These are phyloP conservation scores for Luperina nickerlii DNA, from an alignment of 2,888 invertebrate genomes.

Conservation along the genomic window DNA sequence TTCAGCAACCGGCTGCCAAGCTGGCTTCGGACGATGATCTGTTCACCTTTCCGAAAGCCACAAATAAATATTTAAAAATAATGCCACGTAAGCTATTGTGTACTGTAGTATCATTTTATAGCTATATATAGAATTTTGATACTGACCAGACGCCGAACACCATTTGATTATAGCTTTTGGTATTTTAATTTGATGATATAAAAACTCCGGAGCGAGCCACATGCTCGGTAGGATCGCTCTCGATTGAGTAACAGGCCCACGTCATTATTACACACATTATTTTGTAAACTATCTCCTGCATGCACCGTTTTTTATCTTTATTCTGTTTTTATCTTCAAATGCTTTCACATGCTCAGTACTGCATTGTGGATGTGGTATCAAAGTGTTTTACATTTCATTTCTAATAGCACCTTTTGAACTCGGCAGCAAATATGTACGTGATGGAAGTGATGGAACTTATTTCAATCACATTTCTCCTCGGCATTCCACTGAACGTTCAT, in stretches of 20 bases:
- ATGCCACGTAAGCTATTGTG: conserved; percentile 70
- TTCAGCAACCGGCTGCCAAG: conserved; percentile 57
- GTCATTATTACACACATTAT: conserved; percentile 59
- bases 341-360: conserved; percentile 41
- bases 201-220: conserved; percentile 66
- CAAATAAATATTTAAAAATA: conserved; percentile 69
- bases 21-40: conserved; percentile 61
- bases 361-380: conserved; percentile 23
- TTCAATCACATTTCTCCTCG: conserved; percentile 50
- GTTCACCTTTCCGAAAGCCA: conserved; percentile 64
- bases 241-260: conserved; percentile 63
- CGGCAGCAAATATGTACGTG: conserved; percentile 13
- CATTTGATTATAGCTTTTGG: conserved; percentile 72
- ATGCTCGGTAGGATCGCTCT: conserved; percentile 45
- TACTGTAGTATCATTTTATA: conserved; percentile 68
- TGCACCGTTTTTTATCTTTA: conserved; percentile 44
- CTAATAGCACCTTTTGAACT: conserved; percentile 19
- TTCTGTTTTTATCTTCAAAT: conserved; percentile 52
- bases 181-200: conserved; percentile 79
- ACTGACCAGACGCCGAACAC: conserved; percentile 73
- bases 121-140: conserved; percentile 69
- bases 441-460: conserved; percentile 47
- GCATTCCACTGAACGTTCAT: conserved; percentile 46
- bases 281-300: conserved; percentile 63
- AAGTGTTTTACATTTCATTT: conserved; percentile 46